phyloP scores from a whole-genome alignment of 2,888 invertebrate species.

The Folsomia manolachei region DNA sequence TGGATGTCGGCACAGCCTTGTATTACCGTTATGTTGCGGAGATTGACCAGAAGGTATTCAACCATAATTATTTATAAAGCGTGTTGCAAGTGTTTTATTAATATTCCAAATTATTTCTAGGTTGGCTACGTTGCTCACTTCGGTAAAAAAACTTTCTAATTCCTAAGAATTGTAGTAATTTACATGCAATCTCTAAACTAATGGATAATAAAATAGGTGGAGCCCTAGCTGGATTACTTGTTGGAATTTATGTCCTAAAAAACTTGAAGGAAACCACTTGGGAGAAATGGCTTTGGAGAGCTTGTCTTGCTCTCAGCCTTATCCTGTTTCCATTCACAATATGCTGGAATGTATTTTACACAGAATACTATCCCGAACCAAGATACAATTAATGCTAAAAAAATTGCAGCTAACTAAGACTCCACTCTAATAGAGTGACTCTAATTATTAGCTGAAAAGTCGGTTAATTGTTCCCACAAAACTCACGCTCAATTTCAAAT shows the following conservation, averaged over 20 bases:
- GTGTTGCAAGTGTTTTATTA: background rate
- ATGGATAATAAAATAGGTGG: too few relatives aligned
- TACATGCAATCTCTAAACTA: too few relatives aligned
- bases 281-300: conserved; percentile 79
- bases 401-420: background rate
- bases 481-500: too few relatives aligned
- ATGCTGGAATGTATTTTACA: conserved; percentile 64
- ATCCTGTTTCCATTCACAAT: conserved; percentile 70
- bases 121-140: conserved; percentile 94
- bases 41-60: conserved; percentile 63
- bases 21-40: conserved; percentile 78
- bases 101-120: conserved; percentile 53
- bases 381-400: background rate
- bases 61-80: too few relatives aligned
- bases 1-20: conserved; percentile 85
- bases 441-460: too few relatives aligned
- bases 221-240: conserved; percentile 77
- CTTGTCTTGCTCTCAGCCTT: conserved; percentile 68
- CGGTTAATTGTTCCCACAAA: too few relatives aligned
- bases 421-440: too few relatives aligned
- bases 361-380: conserved; percentile 38
- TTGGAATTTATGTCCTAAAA: conserved; percentile 72
- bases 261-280: conserved; percentile 75
- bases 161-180: too few relatives aligned
- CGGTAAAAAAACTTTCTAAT: too few relatives aligned